Conservation (phyloP, 2,113 vertebrate genomes). For the Strix uralensis region DNA sequence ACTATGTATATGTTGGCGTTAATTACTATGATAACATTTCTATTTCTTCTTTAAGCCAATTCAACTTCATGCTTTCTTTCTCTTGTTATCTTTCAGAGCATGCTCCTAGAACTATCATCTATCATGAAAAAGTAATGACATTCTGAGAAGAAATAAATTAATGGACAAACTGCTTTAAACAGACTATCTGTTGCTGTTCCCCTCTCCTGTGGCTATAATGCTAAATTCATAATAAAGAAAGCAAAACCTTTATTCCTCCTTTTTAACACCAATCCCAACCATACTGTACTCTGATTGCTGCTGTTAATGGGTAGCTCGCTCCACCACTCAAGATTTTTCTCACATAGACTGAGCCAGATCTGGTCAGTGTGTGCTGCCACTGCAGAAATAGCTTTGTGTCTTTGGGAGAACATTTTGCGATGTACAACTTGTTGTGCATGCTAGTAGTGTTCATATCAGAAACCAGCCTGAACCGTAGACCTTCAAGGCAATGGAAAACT, state of each 20-base stretch:
- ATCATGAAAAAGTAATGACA: slow-evolving; percentile 93
- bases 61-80: slow-evolving; percentile 19
- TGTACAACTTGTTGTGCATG: background rate
- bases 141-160: slow-evolving; percentile 8
- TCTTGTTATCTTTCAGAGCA: slow-evolving; percentile 84
- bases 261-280: background rate
- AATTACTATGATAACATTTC: background rate
- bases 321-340: background rate
- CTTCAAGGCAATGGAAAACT: background rate
- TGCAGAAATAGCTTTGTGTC: background rate
- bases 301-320: fast-evolving
- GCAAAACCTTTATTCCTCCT: background rate
- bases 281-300: background rate
- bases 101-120: slow-evolving; percentile 93
- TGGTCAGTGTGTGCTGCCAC: background rate
- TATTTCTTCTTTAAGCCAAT: background rate
- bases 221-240: background rate
- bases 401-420: background rate
- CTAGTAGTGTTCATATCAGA: background rate
- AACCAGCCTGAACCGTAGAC: background rate
- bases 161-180: background rate
- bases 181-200: background rate
- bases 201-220: background rate
- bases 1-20: background rate
- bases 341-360: background rate